These are phyloP conservation scores for Pimephales promelas DNA, from an alignment of 2,113 vertebrate genomes.

Conservation along the genomic window DNA sequence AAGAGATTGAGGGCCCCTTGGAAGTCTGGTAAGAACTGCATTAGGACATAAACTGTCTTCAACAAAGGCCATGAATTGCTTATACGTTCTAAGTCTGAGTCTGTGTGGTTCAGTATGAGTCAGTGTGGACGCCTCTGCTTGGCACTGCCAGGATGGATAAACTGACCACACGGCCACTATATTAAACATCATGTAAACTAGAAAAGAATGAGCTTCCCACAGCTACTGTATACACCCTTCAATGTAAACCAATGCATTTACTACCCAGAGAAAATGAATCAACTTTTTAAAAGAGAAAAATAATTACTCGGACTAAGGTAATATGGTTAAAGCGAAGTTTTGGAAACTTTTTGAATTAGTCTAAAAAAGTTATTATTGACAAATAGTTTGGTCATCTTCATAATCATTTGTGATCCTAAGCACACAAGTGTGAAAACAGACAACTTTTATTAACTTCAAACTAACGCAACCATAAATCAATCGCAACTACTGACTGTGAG, in stretches of 20 bases:
- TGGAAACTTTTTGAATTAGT: background rate
- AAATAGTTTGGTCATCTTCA: background rate
- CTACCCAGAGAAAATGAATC: background rate
- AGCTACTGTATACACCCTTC: conserved; percentile 32
- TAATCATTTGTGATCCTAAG: background rate
- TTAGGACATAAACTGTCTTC: background rate
- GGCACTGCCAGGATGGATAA: conserved; percentile 23
- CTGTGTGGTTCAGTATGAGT: conserved; percentile 36
- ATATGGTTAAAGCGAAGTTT: background rate
- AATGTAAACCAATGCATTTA: conserved; percentile 10
- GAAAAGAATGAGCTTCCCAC: conserved; percentile 36
- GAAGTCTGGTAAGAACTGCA: background rate
- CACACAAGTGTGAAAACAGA: background rate
- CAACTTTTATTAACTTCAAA: background rate
- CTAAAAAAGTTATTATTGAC: background rate
- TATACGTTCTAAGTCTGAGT: background rate
- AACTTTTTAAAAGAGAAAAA: too few relatives aligned
- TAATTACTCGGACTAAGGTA: background rate
- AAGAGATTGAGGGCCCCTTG: background rate
- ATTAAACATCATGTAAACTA: conserved; percentile 37
- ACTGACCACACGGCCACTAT: conserved; percentile 47
- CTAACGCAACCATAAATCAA: background rate
- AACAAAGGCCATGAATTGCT: background rate
- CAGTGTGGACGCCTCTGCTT: conserved; percentile 19
- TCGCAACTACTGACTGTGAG: too few relatives aligned